phyloP scores from a whole-genome alignment of 2,113 vertebrate species.

The Muscicapa adusta region DNA sequence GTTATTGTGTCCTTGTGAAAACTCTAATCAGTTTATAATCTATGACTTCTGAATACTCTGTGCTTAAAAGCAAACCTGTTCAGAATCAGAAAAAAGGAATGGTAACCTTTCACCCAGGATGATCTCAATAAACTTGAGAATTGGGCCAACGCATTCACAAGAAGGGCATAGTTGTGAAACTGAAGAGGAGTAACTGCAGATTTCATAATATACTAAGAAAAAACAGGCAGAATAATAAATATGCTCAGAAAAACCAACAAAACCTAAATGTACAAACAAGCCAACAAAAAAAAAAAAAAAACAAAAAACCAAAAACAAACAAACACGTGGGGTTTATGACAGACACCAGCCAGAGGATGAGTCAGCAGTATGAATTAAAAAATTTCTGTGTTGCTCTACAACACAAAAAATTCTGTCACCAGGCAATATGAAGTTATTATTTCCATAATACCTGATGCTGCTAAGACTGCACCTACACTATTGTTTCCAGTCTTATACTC shows the following conservation, averaged over 20 bases:
- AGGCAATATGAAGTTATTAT: neutral
- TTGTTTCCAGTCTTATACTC: neutral
- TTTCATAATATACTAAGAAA: neutral
- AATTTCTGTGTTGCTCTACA: neutral
- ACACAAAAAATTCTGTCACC: neutral
- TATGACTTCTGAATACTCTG: neutral
- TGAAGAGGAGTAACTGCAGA: neutral
- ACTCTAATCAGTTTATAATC: neutral
- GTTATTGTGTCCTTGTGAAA: neutral
- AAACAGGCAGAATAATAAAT: neutral
- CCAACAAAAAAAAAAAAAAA: neutral
- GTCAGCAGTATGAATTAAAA: neutral
- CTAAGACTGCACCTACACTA: neutral
- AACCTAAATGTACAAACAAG: neutral
- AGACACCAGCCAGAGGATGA: neutral
- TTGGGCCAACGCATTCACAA: neutral
- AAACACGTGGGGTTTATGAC: neutral
- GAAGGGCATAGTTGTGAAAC: neutral
- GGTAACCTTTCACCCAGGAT: neutral
- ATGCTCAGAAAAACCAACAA: neutral
- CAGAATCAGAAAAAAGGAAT: neutral
- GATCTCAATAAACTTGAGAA: neutral
- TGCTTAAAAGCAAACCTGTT: neutral
- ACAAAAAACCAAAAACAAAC: no score
- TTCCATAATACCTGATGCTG: neutral